Base-by-base conservation (phyloP, 2,797 vertebrate genomes). In the Manis pentadactyla region DNA sequence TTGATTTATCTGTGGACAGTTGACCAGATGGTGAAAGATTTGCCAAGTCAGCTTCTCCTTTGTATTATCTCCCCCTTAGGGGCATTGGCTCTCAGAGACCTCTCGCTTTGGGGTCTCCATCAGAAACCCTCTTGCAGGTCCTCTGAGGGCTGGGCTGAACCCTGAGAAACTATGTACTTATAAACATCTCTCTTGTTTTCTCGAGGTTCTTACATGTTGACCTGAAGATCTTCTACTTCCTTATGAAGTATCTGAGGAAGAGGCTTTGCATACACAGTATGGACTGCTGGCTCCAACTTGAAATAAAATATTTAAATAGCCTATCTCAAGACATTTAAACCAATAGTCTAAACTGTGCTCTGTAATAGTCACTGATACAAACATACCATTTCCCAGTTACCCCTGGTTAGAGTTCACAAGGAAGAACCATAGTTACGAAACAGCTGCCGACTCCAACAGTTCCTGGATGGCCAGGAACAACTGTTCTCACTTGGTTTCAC, bases 301-400 rank as follows among this genome's bases (percentile, higher is more conserved):
- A 90, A 87, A 68, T 89, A 61, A 77, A 90, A 71, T 92, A 89
- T 90, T 79, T 84, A 75, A 89, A 95, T 63, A 92, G 53, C 55
- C 39, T 8, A n/a, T 92, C 78, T 81, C 81, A 9, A 31, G 69
- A 51, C 75, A 9, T 15, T 89, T 85, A 49, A 79, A 57, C 59
- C 63, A 66, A 79, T 42, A 51, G 69, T 68, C 57, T 37, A 21
- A 92, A 57, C 12, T 51, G 51, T 59, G 25, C 68, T 71, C 78
- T 86, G 57, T n/a, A 29, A 63, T 17, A 51, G 55, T 49, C 90
- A 53, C 64, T 46, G 84, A 75, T 66, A 82, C 79, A 7, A 73
- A 59, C 9, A 17, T 69, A 2, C 17, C n/a, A 59, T 79, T 89
- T 39, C 87, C 83, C 57, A 59, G 57, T 68, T 29, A 71, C 78